Evolutionary conservation across 1,140 invertebrate genomes (phyloP).

Genomic region (Thrips palmi): DNA sequence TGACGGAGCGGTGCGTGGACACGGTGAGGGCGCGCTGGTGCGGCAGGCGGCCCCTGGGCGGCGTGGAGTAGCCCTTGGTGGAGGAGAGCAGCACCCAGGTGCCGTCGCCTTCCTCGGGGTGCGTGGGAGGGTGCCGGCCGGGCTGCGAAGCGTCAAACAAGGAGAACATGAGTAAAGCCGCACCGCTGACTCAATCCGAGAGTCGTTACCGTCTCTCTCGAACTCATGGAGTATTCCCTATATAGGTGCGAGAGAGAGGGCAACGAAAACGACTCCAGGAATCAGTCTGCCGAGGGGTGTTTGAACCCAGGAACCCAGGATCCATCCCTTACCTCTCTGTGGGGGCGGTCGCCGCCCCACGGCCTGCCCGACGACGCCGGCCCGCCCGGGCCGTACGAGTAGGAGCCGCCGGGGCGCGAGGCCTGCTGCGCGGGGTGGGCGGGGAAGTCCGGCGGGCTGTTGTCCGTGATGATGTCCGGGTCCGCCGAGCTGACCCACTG

Average conservation of each 20-base stretch:
- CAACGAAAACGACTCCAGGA: slow-evolving; percentile 3
- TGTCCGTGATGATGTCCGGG: slow-evolving; percentile 43
- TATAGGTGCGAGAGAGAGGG: slow-evolving; percentile 2
- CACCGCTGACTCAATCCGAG: no score
- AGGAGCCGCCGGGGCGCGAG: no score
- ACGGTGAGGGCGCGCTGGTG: slow-evolving; percentile 2
- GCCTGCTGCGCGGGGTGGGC: slow-evolving; percentile 26
- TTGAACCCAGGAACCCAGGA: not conserved
- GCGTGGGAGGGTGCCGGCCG: slow-evolving; percentile 23
- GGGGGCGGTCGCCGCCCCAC: slow-evolving; percentile 11
- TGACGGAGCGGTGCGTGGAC: slow-evolving; percentile 23
- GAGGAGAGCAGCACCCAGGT: slow-evolving; percentile 58
- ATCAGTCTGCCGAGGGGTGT: not conserved
- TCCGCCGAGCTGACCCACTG: slow-evolving; percentile 9
- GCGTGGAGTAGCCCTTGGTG: slow-evolving; percentile 45
- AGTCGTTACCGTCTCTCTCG: no score
- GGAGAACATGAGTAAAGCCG: no score
- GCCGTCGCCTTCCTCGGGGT: slow-evolving; percentile 43
- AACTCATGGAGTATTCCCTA: no score
- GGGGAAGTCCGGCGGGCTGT: slow-evolving; percentile 42
- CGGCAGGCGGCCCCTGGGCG: slow-evolving; percentile 16
- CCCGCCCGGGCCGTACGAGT: no score
- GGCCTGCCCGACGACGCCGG: slow-evolving; percentile 4
- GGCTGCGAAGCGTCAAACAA: no score
- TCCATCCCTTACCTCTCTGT: slow-evolving; percentile 1